These are phyloP conservation scores for Elephantulus edwardii DNA, from an alignment of 2,113 vertebrate species.

Conservation along the genomic window DNA sequence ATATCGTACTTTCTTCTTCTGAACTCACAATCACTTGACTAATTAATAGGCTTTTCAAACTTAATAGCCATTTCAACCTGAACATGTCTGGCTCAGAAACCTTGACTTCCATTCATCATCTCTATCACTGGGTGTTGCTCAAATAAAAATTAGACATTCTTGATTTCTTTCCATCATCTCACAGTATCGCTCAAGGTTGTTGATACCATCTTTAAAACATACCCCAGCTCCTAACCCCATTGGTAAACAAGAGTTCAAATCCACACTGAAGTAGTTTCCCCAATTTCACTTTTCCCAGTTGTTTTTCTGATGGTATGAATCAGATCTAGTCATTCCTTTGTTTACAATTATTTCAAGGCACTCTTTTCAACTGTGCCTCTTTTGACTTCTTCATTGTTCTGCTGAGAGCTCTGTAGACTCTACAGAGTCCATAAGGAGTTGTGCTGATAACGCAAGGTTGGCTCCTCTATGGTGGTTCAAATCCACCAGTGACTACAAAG, in stretches of 20 bases:
- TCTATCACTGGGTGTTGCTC: not conserved
- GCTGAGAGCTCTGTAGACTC: not conserved
- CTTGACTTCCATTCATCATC: not conserved
- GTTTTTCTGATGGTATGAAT: not conserved
- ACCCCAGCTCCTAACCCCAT: not conserved
- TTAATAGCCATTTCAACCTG: not conserved
- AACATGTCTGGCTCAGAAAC: not conserved
- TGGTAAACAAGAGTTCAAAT: not conserved
- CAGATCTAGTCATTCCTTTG: not conserved
- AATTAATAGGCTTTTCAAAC: not conserved
- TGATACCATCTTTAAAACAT: not conserved
- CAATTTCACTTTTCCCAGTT: not conserved
- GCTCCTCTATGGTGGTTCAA: too few relatives aligned
- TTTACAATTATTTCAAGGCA: not conserved
- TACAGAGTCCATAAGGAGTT: too few relatives aligned
- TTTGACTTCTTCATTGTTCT: not conserved
- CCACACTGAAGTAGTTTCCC: not conserved
- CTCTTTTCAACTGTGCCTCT: not conserved
- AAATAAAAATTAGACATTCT: not conserved
- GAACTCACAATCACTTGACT: not conserved
- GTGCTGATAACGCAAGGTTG: too few relatives aligned
- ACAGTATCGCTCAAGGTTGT: not conserved
- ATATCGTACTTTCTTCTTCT: not conserved
- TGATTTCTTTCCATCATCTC: not conserved
- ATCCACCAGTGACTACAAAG: too few relatives aligned